phyloP scores from a whole-genome alignment of 2,888 invertebrate genomes.

The Agrotis exclamationis region DNA sequence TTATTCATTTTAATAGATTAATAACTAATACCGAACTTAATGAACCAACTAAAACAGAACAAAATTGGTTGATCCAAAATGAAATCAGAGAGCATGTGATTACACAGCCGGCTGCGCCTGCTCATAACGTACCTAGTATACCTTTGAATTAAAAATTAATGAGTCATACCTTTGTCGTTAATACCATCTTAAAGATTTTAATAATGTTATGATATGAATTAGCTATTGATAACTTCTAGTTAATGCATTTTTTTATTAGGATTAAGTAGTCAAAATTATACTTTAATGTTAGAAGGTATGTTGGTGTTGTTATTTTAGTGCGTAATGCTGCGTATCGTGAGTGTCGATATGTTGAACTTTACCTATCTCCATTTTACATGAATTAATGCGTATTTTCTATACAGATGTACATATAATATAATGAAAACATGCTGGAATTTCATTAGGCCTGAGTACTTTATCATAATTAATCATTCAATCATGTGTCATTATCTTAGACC shows the following conservation, averaged over 20 bases:
- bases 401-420: conserved; percentile 41
- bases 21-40: background rate
- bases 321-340: background rate
- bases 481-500: background rate
- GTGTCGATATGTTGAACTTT: background rate
- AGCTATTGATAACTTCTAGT: conserved; percentile 42
- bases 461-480: background rate
- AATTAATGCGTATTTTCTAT: conserved; percentile 1
- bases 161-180: background rate
- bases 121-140: no score
- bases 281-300: background rate
- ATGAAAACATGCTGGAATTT: conserved; percentile 27
- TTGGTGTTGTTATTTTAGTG: conserved; percentile 6
- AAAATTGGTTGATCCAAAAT: conserved; percentile 6
- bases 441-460: conserved; percentile 26
- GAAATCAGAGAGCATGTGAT: background rate
- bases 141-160: no score
- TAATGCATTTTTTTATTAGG: conserved; percentile 46
- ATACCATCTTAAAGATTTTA: conserved; percentile 9
- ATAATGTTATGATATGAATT: conserved; percentile 20
- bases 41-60: background rate
- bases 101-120: background rate
- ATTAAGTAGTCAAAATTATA: conserved; percentile 35
- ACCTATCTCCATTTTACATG: background rate
- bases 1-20: no score